Evolutionary conservation across 2,888 invertebrate species (phyloP).

Genomic region (Polyommatus icarus): DNA sequence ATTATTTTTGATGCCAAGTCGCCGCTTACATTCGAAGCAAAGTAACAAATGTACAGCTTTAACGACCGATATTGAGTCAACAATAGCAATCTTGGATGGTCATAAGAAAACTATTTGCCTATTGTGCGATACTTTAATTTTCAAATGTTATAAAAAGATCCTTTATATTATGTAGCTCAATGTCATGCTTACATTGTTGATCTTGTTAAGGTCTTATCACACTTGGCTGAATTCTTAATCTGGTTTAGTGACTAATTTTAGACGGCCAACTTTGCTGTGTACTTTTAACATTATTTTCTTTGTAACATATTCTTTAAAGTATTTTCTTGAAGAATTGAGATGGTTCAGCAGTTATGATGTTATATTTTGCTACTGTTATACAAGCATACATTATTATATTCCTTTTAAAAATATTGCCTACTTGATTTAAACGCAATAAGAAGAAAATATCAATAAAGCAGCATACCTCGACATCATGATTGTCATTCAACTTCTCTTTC

Average conservation of each 20-base stretch:
- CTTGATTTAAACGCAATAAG: too few species aligned
- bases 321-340: too few species aligned
- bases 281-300: not conserved
- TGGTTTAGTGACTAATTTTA: not conserved
- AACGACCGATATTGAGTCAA: not conserved
- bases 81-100: not conserved
- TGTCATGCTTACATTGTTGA: not conserved
- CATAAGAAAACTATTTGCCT: not conserved
- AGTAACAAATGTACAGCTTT: not conserved
- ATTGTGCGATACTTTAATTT: conserved; percentile 7
- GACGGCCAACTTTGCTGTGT: not conserved
- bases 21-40: not conserved
- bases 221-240: conserved; percentile 16
- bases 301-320: too few species aligned
- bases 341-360: too few species aligned
- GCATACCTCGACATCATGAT: conserved; percentile 35
- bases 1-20: not conserved
- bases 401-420: too few species aligned
- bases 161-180: not conserved
- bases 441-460: not conserved
- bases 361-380: too few species aligned
- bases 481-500: conserved; percentile 47
- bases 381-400: too few species aligned
- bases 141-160: not conserved
- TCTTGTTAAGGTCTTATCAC: conserved; percentile 3